These are phyloP conservation scores for Todiramphus chloris DNA, from an alignment of 2,113 vertebrate species.

Conservation along the genomic window DNA sequence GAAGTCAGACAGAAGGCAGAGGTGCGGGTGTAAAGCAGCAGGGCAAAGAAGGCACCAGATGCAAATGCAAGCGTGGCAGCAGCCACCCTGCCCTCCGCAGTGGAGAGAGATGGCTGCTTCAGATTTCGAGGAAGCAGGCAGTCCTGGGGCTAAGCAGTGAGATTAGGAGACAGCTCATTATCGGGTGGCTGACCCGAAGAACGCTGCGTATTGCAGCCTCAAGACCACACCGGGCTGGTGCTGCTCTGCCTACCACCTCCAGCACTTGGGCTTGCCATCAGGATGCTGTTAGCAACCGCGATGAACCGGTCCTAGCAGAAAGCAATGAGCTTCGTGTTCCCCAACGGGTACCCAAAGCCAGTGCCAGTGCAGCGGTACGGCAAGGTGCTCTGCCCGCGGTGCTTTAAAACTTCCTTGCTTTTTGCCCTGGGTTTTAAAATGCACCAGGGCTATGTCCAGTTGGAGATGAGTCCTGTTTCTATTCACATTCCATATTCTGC, in stretches of 20 bases:
- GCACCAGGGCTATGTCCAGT: background rate
- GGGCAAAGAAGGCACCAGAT: background rate
- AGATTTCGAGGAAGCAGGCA: background rate
- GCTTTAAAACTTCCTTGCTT: background rate
- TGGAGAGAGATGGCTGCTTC: background rate
- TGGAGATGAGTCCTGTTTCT: background rate
- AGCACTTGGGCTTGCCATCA: background rate
- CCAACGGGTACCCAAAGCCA: background rate
- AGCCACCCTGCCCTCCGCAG: rapidly evolving
- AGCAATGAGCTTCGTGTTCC: background rate
- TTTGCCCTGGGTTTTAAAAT: background rate
- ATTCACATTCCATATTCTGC: background rate
- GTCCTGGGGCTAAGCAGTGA: background rate
- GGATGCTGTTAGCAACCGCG: background rate
- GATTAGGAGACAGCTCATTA: background rate
- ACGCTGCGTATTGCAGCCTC: background rate
- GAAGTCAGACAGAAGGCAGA: background rate
- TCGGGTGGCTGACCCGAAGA: background rate
- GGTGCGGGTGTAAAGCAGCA: background rate
- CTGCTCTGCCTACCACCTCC: background rate
- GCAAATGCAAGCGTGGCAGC: background rate
- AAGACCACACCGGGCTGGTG: rapidly evolving
- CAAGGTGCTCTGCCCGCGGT: background rate
- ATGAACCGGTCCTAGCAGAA: background rate
- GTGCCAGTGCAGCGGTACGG: rapidly evolving